These are phyloP conservation scores for Drosophila neocordata DNA, from an alignment of 1,140 invertebrate genomes.

Conservation along the genomic window DNA sequence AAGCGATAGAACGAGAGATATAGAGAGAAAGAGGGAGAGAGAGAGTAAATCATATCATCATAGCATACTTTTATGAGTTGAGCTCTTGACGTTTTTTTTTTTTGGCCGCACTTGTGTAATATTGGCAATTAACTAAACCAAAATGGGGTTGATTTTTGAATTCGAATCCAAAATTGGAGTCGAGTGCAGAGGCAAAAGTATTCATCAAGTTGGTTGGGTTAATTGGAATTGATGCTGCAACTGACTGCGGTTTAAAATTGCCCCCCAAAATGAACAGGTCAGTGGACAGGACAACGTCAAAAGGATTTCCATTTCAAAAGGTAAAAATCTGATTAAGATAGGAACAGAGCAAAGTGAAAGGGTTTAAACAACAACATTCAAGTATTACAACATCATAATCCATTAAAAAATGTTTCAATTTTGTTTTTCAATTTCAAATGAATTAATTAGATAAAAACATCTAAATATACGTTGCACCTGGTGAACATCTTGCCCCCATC, in stretches of 20 bases:
- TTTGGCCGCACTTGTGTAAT: constrained; percentile 68
- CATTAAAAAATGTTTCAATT: not conserved
- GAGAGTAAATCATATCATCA: constrained; percentile 25
- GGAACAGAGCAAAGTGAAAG: not conserved
- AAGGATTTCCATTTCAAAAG: constrained; percentile 4
- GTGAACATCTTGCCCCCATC: not conserved
- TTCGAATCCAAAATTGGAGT: constrained; percentile 30
- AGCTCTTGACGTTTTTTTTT: constrained; percentile 47
- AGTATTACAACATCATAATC: not conserved
- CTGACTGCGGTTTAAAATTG: not conserved
- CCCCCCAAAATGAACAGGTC: not conserved
- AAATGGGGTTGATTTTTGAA: constrained; percentile 79
- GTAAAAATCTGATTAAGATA: not conserved
- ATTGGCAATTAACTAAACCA: constrained; percentile 77
- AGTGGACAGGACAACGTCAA: not conserved
- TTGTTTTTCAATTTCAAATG: not conserved
- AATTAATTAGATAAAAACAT: not conserved
- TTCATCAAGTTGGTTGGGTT: constrained; percentile 4
- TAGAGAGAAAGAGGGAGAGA: constrained; percentile 6
- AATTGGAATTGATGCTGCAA: constrained; percentile 3
- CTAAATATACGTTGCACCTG: not conserved
- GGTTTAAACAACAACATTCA: not conserved
- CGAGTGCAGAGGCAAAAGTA: not conserved
- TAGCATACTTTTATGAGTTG: constrained; percentile 61
- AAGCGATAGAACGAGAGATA: constrained; percentile 13